Evolutionary conservation across 2,113 vertebrate species (phyloP).

Genomic region (Thunnus thynnus): DNA sequence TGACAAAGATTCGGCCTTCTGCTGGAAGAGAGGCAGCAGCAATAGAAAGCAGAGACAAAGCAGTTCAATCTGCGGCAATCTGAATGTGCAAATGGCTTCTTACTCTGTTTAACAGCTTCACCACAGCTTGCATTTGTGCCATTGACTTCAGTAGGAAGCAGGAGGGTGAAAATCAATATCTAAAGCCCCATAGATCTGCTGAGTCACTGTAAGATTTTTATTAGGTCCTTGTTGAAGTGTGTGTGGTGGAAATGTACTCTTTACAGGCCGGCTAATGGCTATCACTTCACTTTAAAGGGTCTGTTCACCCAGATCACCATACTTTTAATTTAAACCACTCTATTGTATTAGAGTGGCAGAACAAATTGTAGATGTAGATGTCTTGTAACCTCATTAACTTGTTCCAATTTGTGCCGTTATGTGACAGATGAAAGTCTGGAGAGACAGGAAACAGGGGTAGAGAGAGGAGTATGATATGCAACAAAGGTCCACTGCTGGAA

Average conservation of each 20-base stretch:
- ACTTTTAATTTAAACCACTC: background rate
- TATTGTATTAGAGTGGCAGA: background rate
- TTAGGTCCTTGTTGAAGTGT: background rate
- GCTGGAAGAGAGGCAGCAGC: slow-evolving; percentile 7
- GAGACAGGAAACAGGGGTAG: no score
- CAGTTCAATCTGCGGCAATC: slow-evolving; percentile 8
- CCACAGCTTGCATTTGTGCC: slow-evolving; percentile 4
- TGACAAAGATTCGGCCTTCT: slow-evolving; percentile 33
- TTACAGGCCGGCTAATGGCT: background rate
- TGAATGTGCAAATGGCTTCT: slow-evolving; percentile 12
- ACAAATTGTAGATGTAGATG: background rate
- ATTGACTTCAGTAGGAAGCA: background rate
- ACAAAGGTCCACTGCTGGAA: no score
- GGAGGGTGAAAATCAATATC: slow-evolving; percentile 8
- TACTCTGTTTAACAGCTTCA: slow-evolving; percentile 27
- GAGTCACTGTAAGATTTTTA: slow-evolving; percentile 14
- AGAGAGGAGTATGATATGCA: no score
- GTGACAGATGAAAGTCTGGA: no score
- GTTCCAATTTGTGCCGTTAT: no score
- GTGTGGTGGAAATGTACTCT: slow-evolving; percentile 3
- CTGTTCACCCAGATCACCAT: background rate
- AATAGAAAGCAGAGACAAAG: slow-evolving; percentile 2
- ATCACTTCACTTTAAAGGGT: background rate
- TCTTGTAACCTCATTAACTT: no score
- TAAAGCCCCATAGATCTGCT: slow-evolving; percentile 13